phyloP scores from a whole-genome alignment of 2,113 vertebrate species.

The Illadopsis cleaveri region DNA sequence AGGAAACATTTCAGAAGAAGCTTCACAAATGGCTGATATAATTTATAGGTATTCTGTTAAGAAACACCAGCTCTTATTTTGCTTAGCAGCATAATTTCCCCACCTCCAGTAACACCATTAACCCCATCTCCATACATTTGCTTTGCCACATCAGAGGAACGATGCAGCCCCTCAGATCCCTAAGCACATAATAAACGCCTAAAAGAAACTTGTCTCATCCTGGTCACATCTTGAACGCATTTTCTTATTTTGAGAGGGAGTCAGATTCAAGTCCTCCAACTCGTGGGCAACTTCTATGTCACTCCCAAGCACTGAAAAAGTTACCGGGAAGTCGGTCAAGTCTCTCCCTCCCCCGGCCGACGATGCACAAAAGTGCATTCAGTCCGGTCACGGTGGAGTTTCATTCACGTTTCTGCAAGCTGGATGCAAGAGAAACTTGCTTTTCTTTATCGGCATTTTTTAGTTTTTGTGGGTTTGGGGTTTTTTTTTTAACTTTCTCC shows the following conservation, averaged over 20 bases:
- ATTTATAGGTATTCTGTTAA: not conserved
- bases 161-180: not conserved
- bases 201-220: not conserved
- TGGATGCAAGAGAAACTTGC: not conserved
- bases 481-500: not conserved
- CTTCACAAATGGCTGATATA: not conserved
- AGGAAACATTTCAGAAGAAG: not conserved
- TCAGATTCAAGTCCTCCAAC: slow-evolving; percentile 1
- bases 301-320: slow-evolving; percentile 37
- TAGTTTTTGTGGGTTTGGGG: not conserved
- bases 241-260: not conserved
- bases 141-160: not conserved
- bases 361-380: slow-evolving; percentile 19
- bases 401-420: slow-evolving; percentile 9
- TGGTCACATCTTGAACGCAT: slow-evolving; percentile 47
- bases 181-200: not conserved
- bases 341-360: not conserved
- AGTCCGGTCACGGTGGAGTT: not conserved
- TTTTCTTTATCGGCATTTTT: not conserved
- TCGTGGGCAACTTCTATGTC: slow-evolving; percentile 39
- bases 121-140: not conserved
- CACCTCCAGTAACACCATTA: not conserved
- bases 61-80: not conserved
- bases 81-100: not conserved
- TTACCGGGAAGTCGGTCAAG: slow-evolving; percentile 27